Conservation (phyloP, 1,140 invertebrate species). For the Dufourea novaeangliae region DNA sequence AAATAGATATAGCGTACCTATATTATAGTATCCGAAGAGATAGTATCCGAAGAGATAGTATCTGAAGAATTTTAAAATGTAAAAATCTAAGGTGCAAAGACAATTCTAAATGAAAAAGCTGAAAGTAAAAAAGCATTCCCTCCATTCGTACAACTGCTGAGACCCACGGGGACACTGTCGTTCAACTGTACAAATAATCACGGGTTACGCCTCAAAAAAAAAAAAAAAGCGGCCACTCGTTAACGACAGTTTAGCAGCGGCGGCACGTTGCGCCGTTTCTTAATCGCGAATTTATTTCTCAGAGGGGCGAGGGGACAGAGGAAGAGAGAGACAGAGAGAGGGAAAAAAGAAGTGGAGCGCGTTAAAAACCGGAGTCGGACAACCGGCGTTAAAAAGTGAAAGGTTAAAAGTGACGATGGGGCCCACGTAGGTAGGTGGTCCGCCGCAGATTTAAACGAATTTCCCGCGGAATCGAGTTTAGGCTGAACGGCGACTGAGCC, state of each 20-base stretch:
- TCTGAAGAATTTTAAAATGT: too few relatives aligned
- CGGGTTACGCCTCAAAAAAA: neutral
- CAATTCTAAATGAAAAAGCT: neutral
- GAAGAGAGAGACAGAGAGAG: neutral
- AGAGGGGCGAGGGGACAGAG: too few relatives aligned
- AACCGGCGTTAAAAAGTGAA: slow-evolving; percentile 6
- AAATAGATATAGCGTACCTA: too few relatives aligned
- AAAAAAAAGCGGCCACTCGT: neutral
- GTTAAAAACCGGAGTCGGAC: neutral
- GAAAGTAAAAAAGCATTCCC: neutral
- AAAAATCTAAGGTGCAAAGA: too few relatives aligned
- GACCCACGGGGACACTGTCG: neutral
- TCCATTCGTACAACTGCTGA: neutral
- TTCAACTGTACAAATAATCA: neutral
- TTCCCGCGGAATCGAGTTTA: slow-evolving; percentile 31
- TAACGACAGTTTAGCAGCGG: neutral
- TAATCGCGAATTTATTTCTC: slow-evolving; percentile 18
- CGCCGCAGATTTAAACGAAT: slow-evolving; percentile 1
- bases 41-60: too few relatives aligned
- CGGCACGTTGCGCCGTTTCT: slow-evolving; percentile 5
- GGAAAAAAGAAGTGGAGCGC: slow-evolving; percentile 1
- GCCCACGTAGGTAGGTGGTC: neutral
- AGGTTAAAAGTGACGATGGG: neutral
- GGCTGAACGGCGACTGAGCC: slow-evolving; percentile 26
- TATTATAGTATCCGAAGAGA: too few relatives aligned